Evolutionary conservation across 2,797 vertebrate genomes (phyloP).

Genomic region (Pangasius macronema): DNA sequence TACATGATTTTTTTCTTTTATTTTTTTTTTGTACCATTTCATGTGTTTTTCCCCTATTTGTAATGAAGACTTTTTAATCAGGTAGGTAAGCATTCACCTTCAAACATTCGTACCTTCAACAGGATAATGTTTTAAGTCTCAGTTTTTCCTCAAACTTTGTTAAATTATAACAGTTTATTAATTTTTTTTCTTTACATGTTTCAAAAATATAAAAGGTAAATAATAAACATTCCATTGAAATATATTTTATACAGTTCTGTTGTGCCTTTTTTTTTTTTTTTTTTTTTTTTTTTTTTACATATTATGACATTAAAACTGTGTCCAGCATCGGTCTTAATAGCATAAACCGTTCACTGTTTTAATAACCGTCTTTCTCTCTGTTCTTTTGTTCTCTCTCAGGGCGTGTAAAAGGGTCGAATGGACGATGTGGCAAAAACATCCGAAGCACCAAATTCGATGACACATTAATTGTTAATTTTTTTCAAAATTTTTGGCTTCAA

Average conservation of each 20-base stretch:
- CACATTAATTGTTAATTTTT: background rate
- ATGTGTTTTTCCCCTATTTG: conserved; percentile 69
- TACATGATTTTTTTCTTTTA: conserved; percentile 62
- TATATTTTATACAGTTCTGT: conserved; percentile 79
- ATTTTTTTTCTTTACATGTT: conserved; percentile 72
- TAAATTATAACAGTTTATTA: conserved; percentile 71
- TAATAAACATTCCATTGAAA: conserved; percentile 82
- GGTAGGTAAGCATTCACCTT: conserved; percentile 80
- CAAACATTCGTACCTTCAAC: conserved; percentile 76
- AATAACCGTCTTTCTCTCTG: conserved; percentile 62
- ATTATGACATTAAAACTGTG: conserved; percentile 69
- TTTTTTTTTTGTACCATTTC: conserved; percentile 64
- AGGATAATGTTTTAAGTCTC: conserved; percentile 73
- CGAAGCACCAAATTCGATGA: conserved; percentile 5
- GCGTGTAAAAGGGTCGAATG: background rate
- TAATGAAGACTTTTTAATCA: conserved; percentile 73
- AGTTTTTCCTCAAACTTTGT: conserved; percentile 73
- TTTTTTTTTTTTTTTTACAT: conserved; percentile 41
- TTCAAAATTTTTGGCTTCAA: background rate
- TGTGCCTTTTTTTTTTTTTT: conserved; percentile 56
- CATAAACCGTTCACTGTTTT: conserved; percentile 61
- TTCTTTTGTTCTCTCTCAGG: conserved; percentile 46
- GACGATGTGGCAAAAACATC: background rate
- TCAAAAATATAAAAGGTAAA: conserved; percentile 82
- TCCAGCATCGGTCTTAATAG: conserved; percentile 68